Conservation (phyloP, 2,888 invertebrate genomes). For the Nephrotoma guestfalica region DNA sequence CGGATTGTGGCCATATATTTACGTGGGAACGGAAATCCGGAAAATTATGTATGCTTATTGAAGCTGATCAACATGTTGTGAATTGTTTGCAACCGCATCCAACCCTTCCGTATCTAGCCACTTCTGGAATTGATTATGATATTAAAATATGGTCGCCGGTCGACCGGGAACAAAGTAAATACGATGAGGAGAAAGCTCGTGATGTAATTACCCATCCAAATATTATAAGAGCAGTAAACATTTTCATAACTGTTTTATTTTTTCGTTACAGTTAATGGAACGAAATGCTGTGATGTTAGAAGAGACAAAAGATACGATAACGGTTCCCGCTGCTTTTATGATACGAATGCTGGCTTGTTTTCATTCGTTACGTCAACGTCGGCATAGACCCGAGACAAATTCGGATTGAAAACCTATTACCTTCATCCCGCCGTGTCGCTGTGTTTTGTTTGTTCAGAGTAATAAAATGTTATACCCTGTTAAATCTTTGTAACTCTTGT, state of each 20-base stretch:
- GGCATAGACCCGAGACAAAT: slow-evolving; percentile 15
- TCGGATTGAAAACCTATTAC: background rate
- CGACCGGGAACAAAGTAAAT: slow-evolving; percentile 33
- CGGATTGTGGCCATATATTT: slow-evolving; percentile 78
- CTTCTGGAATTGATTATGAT: slow-evolving; percentile 81
- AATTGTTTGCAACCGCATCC: slow-evolving; percentile 80
- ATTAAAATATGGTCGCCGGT: slow-evolving; percentile 70
- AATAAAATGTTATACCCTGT: background rate
- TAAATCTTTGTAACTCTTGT: background rate
- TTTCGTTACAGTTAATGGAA: slow-evolving; percentile 45
- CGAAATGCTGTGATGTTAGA: slow-evolving; percentile 72
- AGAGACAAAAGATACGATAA: slow-evolving; percentile 75
- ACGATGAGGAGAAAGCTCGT: slow-evolving; percentile 45
- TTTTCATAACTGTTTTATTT: background rate
- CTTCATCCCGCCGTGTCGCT: background rate
- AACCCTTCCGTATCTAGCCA: slow-evolving; percentile 54
- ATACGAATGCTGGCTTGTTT: slow-evolving; percentile 57
- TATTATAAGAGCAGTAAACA: background rate
- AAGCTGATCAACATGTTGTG: slow-evolving; percentile 70
- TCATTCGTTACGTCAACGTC: slow-evolving; percentile 41
- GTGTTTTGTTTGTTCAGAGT: background rate
- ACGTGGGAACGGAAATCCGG: slow-evolving; percentile 62
- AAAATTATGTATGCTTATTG: slow-evolving; percentile 54
- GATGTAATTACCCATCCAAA: slow-evolving; percentile 35
- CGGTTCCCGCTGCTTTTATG: slow-evolving; percentile 78